A percentile compares a stretch with the other conserved stretches of the same genome.
Evolutionary conservation across 2,113 vertebrate genomes (phyloP).

Genomic region (Rhinolophus ferrumequinum): DNA sequence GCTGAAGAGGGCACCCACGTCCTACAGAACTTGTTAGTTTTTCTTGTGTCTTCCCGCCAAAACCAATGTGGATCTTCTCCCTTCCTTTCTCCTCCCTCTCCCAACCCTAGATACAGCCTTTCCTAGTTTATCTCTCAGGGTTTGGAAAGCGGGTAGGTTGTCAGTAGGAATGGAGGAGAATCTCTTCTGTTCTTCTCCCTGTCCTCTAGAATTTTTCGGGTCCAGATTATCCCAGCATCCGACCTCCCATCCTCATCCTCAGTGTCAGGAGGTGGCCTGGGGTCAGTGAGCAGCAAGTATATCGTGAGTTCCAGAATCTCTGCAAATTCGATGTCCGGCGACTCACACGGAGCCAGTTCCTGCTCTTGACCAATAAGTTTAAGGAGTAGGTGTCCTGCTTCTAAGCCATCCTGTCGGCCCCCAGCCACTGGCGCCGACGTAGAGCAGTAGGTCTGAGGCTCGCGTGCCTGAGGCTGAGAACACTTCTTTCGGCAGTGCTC

Average conservation of each 20-base stretch:
- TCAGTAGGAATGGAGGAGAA: background rate
- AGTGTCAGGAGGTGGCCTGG: conserved; percentile 72
- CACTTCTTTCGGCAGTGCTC: conserved; percentile 64
- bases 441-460: accelerated
- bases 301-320: conserved; percentile 80
- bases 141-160: accelerated
- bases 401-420: accelerated
- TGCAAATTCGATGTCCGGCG: conserved; percentile 84
- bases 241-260: conserved; percentile 82
- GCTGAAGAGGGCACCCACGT: background rate
- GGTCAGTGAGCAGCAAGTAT: conserved; percentile 82
- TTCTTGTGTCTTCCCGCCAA: background rate
- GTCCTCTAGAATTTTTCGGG: conserved; percentile 85
- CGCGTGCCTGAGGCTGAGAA: accelerated
- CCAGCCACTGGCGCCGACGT: accelerated
- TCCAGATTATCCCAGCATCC: conserved; percentile 74
- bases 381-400: conserved; percentile 81
- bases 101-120: background rate
- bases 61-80: accelerated
- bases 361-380: conserved; percentile 84
- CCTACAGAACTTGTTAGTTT: accelerated
- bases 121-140: background rate
- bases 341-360: conserved; percentile 81
- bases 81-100: accelerated
- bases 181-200: too few species aligned